Conservation (phyloP, 2,888 invertebrate genomes). For the Priocnemis perturbator region DNA sequence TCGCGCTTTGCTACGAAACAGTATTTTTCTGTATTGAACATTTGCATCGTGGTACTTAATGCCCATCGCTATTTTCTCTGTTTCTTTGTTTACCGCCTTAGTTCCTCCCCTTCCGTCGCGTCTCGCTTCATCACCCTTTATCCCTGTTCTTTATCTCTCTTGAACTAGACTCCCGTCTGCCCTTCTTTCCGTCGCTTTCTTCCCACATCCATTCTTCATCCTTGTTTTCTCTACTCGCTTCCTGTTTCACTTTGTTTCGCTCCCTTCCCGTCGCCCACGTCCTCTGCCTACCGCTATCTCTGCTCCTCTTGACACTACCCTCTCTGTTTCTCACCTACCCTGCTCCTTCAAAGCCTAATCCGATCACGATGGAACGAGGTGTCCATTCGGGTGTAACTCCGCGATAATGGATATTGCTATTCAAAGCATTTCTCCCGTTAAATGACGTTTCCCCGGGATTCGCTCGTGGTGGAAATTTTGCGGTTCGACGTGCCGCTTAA, state of each 20-base stretch:
- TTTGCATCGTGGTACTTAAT: too few relatives aligned
- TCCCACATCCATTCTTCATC: background rate
- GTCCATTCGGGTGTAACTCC: conserved; percentile 64
- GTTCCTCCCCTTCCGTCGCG: conserved; percentile 2
- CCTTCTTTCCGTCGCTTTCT: conserved; percentile 16
- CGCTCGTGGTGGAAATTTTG: conserved; percentile 12
- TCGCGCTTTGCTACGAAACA: too few relatives aligned
- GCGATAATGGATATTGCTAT: conserved; percentile 69
- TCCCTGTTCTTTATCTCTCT: conserved; percentile 9
- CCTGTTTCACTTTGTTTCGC: conserved; percentile 25
- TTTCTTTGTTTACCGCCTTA: background rate
- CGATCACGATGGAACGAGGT: conserved; percentile 64
- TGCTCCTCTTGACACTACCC: conserved; percentile 11
- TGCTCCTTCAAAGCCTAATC: conserved; percentile 52
- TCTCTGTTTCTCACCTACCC: conserved; percentile 12
- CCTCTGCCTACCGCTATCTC: conserved; percentile 16
- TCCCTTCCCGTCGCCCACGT: background rate
- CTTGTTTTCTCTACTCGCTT: background rate
- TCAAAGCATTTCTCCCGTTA: conserved; percentile 65
- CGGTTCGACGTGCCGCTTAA: conserved; percentile 15
- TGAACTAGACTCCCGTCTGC: too few relatives aligned
- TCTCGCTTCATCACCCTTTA: conserved; percentile 24
- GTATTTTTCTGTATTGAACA: too few relatives aligned
- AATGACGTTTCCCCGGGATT: conserved; percentile 50
- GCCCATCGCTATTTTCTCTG: too few relatives aligned